Conservation (phyloP, 53 echinoderm and acorn worm species). For the Apostichopus leukothele region DNA sequence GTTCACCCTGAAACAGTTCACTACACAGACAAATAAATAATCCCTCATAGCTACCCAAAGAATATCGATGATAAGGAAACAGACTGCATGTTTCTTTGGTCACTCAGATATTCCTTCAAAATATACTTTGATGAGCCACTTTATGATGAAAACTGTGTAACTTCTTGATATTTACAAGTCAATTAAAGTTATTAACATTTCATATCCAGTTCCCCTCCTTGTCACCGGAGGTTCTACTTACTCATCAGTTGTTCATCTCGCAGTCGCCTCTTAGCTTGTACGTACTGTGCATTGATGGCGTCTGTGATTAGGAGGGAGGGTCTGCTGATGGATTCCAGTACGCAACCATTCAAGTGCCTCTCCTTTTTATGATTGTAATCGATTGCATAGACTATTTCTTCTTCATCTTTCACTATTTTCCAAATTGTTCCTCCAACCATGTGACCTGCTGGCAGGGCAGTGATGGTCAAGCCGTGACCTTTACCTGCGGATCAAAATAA, state of each 20-base stretch:
- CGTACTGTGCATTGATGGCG: conserved; percentile 91
- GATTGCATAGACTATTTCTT: conserved; percentile 93
- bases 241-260: conserved; percentile 98
- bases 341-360: conserved; percentile 91
- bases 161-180: background rate
- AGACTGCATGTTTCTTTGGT: no score
- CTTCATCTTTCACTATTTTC: conserved; percentile 98
- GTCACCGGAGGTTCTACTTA: conserved; percentile 48
- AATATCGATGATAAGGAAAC: no score
- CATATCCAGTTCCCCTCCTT: no score
- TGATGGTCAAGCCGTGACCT: conserved; percentile 94
- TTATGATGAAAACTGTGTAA: no score
- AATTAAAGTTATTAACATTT: no score
- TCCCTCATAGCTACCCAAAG: no score
- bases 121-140: no score
- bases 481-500: conserved; percentile 61
- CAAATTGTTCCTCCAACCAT: conserved; percentile 98
- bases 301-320: conserved; percentile 98
- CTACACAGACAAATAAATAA: no score
- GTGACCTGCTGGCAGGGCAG: conserved; percentile 95
- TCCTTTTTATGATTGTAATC: conserved; percentile 99
- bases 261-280: conserved; percentile 81
- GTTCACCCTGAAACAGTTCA: no score
- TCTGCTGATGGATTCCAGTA: conserved; percentile 81
- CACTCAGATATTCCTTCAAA: no score